Conservation (phyloP, 2,113 vertebrate genomes). For the Pungitius pungitius region DNA sequence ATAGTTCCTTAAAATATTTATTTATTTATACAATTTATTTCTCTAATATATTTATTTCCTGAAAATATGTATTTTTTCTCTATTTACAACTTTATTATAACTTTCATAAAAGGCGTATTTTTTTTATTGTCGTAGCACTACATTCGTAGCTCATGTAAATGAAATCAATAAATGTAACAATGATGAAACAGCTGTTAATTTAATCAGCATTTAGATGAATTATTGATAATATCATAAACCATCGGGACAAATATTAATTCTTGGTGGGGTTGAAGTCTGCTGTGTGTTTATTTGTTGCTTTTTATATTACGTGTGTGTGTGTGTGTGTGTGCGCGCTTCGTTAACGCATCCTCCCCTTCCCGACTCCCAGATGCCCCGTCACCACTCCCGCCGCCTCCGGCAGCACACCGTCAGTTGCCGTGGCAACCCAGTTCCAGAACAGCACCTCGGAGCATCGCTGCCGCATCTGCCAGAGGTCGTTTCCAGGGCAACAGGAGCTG, state of each 20-base stretch:
- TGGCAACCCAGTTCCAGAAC: slow-evolving; percentile 74
- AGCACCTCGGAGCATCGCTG: slow-evolving; percentile 88
- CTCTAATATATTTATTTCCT: neutral
- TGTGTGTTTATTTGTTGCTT: neutral
- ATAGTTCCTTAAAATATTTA: no score
- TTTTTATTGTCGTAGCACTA: no score
- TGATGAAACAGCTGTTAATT: no score
- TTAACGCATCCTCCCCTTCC: slow-evolving; percentile 30
- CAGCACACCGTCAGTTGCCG: slow-evolving; percentile 84
- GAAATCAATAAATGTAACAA: no score
- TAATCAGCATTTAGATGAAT: no score
- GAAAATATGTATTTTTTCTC: neutral
- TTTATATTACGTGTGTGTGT: neutral
- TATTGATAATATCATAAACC: no score
- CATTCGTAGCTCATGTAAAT: no score
- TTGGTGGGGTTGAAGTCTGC: neutral
- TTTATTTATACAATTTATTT: no score
- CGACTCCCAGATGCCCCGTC: slow-evolving; percentile 63
- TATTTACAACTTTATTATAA: neutral
- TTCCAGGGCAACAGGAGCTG: slow-evolving; percentile 96
- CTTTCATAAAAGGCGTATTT: no score
- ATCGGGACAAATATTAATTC: neutral
- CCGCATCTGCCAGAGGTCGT: slow-evolving; percentile 97
- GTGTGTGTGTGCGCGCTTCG: neutral
- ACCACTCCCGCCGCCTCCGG: slow-evolving; percentile 76